phyloP scores from a whole-genome alignment of 2,113 vertebrate genomes.

The Ahaetulla prasina region DNA sequence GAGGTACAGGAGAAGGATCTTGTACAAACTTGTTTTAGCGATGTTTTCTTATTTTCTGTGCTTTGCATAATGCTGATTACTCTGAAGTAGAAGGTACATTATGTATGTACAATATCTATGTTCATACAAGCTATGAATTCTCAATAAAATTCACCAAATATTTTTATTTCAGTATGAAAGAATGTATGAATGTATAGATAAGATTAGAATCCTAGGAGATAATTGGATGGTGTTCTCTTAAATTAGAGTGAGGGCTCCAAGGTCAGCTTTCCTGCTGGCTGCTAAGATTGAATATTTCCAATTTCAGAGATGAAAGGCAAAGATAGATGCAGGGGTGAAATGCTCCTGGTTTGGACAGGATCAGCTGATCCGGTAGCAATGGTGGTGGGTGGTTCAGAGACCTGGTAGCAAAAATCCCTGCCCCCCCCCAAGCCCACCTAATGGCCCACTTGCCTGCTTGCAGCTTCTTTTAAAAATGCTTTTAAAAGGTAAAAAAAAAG shows the following conservation, averaged over 20 bases:
- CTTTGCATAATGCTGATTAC: not conserved
- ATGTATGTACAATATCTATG: not conserved
- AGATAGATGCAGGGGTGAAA: too few relatives aligned
- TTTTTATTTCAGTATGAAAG: not conserved
- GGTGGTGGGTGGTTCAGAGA: too few relatives aligned
- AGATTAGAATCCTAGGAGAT: not conserved
- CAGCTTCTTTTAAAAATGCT: too few relatives aligned
- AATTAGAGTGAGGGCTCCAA: not conserved
- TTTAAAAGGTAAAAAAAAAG: too few relatives aligned
- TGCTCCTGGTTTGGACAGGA: too few relatives aligned
- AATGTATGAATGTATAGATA: not conserved
- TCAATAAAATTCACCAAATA: not conserved
- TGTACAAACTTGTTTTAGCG: not conserved
- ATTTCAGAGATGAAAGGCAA: not conserved
- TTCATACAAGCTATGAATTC: not conserved
- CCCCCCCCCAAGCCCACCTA: too few relatives aligned
- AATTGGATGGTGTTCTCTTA: not conserved
- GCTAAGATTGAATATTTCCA: not conserved
- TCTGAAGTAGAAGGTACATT: not conserved
- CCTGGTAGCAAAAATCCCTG: too few relatives aligned
- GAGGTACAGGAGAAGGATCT: not conserved
- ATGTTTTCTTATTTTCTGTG: not conserved
- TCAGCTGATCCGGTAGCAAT: too few relatives aligned
- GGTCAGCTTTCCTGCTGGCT: not conserved
- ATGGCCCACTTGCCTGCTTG: too few relatives aligned